Base-by-base conservation (phyloP, 2,888 invertebrate genomes). In the Drosophila barbarae region DNA sequence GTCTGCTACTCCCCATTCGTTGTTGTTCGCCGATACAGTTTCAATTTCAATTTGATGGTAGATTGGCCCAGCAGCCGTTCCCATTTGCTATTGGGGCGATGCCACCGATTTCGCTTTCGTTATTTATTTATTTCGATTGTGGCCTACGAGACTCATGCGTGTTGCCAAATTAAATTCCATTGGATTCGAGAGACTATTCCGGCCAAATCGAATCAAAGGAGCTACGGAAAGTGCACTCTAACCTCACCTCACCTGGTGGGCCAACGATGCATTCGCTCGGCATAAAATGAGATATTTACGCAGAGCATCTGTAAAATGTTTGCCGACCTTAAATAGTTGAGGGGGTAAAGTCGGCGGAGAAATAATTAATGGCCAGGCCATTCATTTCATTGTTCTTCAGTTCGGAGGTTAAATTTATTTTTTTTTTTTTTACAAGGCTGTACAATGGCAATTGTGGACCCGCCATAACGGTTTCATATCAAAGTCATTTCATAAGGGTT, bases 1-100 rank as follows among this genome's bases (percentile, higher is more conserved):
- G 30, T 39, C 36, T 18, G 58, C 8, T 26, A 2, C 9, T 6
- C 42, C 18, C 15, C 21, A 53, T 55, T 39, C 46, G 41, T 38
- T 12, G 28, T 28, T 28, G 44, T 28, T 54, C 51, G 53, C 38
- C 46, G 46, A 15, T 60, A 54, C 55, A 65, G 66, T 44, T 71
- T 82, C 75, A 71, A 76, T 82, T 78, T 82, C 76, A 67, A 69
- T 74, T 78, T 67, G 53, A 73, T 74, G 67, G 72, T 65, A 53
- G 76, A 71, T 81, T 81, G 64, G 38, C 38, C 38, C 46, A 52
- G 69, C 50, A 67, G 38, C 51, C 35, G 39, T 53, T 38, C 46
- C 32, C 65, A 69, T 60, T 74, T 58, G 54, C 32, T 53, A n/a
- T 26, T 28, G 55, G 32, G 15, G 53, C 26, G n/a, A 32, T 52